A percentile compares a stretch with the other conserved stretches of the same genome.
Conservation (phyloP, 2,113 vertebrate species). For the Mesembrinibis cayennensis region DNA sequence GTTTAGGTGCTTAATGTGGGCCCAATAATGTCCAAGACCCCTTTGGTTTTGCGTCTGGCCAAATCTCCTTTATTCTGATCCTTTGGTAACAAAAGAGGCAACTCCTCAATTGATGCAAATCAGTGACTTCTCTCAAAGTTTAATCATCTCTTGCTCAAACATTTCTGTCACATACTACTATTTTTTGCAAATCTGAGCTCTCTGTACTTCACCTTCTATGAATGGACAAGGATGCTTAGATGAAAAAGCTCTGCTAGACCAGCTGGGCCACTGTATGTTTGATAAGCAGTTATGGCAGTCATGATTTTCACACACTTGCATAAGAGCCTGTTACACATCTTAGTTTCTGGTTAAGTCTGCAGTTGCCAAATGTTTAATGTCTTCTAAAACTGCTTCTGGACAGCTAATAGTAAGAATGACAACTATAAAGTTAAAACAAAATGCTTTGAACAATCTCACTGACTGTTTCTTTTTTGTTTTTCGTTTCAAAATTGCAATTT, state of each 20-base stretch:
- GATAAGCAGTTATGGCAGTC: not conserved
- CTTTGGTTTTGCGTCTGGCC: not conserved
- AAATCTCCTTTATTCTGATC: not conserved
- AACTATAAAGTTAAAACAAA: not conserved
- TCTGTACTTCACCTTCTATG: not conserved
- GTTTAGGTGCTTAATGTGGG: not conserved
- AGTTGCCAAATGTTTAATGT: not conserved
- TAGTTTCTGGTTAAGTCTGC: not conserved
- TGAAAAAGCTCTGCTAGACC: not conserved
- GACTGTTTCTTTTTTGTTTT: not conserved
- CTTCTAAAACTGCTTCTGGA: not conserved
- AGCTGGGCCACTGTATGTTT: not conserved
- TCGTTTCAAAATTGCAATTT: not conserved
- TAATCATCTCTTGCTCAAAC: not conserved
- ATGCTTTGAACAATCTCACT: not conserved
- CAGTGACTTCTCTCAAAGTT: not conserved
- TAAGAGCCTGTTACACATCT: not conserved
- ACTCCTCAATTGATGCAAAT: not conserved
- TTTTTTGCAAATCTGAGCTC: not conserved
- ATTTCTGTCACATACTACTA: not conserved
- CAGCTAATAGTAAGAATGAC: not conserved
- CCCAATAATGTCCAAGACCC: not conserved
- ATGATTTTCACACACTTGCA: not conserved
- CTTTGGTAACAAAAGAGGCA: not conserved
- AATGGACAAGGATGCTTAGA: not conserved